Conservation (phyloP, 2,888 invertebrate species). For the Sympetrum striolatum region DNA sequence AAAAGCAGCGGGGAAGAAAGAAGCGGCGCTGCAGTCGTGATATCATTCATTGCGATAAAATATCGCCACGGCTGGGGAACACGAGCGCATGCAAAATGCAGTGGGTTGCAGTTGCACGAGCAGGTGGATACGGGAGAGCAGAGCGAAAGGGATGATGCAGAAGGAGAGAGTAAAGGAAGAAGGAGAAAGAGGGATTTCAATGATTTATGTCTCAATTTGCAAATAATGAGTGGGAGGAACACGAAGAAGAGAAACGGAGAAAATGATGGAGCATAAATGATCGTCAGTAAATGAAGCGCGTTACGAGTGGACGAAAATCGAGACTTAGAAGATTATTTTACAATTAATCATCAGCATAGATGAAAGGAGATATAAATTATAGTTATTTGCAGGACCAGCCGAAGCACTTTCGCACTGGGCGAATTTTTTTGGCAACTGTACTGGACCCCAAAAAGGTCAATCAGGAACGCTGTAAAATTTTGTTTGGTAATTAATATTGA, state of each 20-base stretch:
- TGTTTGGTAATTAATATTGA: too few species aligned
- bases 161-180: not conserved
- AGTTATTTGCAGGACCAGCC: too few species aligned
- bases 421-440: too few species aligned
- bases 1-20: not conserved
- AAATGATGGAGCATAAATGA: not conserved
- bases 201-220: not conserved
- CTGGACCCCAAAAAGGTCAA: too few species aligned
- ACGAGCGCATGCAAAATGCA: not conserved
- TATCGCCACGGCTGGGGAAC: not conserved
- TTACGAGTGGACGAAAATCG: too few species aligned
- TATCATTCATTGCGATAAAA: not conserved
- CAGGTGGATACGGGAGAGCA: not conserved
- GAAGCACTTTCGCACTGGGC: too few species aligned
- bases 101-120: not conserved
- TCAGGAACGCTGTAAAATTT: too few species aligned
- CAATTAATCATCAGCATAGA: too few species aligned
- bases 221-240: not conserved
- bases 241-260: not conserved
- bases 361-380: too few species aligned
- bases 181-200: not conserved
- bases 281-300: not conserved
- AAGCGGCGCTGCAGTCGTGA: not conserved
- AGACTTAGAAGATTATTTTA: too few species aligned
- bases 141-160: not conserved